Base-by-base conservation (phyloP, 2,888 invertebrate species). In the Phaonia tiefii region DNA sequence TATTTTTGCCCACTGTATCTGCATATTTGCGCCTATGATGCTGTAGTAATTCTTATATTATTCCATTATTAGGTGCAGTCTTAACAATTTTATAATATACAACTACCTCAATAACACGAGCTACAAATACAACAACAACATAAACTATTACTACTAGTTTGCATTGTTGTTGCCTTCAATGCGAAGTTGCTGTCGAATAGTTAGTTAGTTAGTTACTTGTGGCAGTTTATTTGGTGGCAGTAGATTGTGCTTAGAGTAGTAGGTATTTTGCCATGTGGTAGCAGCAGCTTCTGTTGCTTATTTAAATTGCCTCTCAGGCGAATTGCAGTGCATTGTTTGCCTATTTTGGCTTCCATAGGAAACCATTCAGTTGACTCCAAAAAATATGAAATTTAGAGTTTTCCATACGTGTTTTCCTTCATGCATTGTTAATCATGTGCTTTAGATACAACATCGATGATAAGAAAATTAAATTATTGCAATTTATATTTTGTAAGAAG, bases 221-320 rank as follows among this genome's bases (percentile, higher is more conserved):
- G 51, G 75, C 77, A 46, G 56, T 75, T 63, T 78, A 77, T 71
- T 80, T 72, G 49, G 66, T 67, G 71, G 74, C 31, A 51, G 20
- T 31, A 20, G 66, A 11, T 31, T 54, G 58, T 79, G 73, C 31
- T 31, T 31, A 31, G 31, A 66, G 49, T 42, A 31, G 51, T 42
- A 31, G 51, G 10, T 42, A 54, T 15, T 65, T 42, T 70, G 73
- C 65, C 67, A 74, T 76, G 75, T 80, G 74, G 76, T 79, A 77
- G 82, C 76, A 79, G 67, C 84, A 87, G 87, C 87, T 87, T 87
- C 87, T 87, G 87, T 87, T 87, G 86, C 85, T 86, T 86, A 86
- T 86, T 86, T 84, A 85, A 86, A 65, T 65, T 78, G 67, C 78
- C 76, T 75, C 63, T 49, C 26, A 75, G 81, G 81, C 78, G 65